Percentiles rank a stretch among this genome's conserved stretches.
phyloP scores from a whole-genome alignment of 2,888 invertebrate species.

The Limnephilus lunatus region DNA sequence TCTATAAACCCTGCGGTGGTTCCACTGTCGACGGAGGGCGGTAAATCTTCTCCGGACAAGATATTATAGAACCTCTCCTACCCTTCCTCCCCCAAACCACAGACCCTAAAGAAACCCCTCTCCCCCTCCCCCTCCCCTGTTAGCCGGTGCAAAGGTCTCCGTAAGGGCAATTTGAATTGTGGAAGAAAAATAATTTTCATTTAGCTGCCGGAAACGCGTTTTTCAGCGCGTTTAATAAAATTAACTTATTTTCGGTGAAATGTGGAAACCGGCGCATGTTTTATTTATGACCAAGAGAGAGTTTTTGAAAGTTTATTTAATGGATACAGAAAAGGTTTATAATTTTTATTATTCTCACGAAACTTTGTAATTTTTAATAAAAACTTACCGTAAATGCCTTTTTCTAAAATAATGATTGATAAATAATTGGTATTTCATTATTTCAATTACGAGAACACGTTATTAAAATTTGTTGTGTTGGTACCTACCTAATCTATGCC shows the following conservation, averaged over 20 bases:
- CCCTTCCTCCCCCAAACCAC: neutral
- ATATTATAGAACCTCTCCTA: neutral
- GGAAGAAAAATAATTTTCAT: slow-evolving; percentile 6
- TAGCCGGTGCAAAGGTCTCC: slow-evolving; percentile 5
- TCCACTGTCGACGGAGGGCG: neutral
- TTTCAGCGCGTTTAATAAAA: neutral
- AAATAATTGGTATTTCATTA: no score
- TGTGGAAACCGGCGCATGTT: neutral
- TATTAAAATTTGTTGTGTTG: no score
- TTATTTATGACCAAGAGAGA: neutral
- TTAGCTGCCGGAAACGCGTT: neutral
- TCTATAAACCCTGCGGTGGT: neutral
- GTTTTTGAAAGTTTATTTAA: neutral
- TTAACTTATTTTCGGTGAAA: neutral
- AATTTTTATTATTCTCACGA: neutral
- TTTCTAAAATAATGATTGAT: no score
- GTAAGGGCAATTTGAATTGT: slow-evolving; percentile 13
- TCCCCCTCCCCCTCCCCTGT: neutral
- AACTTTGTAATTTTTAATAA: neutral
- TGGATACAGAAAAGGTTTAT: neutral
- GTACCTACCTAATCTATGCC: no score
- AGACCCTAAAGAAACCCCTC: neutral
- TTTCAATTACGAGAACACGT: no score
- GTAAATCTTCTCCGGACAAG: neutral
- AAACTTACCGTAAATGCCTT: no score